A percentile compares a stretch with the other conserved stretches of the same genome.
Conservation (phyloP, 2,888 invertebrate genomes). For the Marasmarcha lunaedactyla region DNA sequence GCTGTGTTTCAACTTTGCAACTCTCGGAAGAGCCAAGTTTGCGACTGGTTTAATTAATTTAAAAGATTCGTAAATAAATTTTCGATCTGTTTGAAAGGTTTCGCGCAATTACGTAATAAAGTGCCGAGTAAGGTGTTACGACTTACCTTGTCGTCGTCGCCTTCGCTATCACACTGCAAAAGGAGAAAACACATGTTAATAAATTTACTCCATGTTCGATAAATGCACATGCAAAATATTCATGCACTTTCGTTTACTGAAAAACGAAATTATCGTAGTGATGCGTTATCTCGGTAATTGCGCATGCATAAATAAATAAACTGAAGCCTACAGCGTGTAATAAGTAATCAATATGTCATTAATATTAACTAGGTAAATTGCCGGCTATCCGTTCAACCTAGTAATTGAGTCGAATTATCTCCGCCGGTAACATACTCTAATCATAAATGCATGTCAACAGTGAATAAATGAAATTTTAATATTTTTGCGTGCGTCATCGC, state of each 20-base stretch:
- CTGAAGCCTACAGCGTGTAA: neutral
- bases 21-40: constrained; percentile 37
- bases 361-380: constrained; percentile 1
- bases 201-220: constrained; percentile 12
- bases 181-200: constrained; percentile 39
- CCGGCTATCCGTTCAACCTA: neutral
- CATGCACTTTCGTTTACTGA: constrained; percentile 8
- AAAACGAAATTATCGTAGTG: neutral
- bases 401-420: neutral
- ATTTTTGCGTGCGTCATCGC: neutral
- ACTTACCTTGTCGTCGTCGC: constrained; percentile 91
- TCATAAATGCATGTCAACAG: neutral
- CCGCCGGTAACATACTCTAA: neutral
- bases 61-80: constrained; percentile 21
- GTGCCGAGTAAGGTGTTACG: constrained; percentile 6
- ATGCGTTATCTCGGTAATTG: neutral
- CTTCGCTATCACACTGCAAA: constrained; percentile 94
- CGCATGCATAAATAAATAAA: constrained; percentile 1
- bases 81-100: too few species aligned
- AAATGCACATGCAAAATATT: constrained; percentile 8
- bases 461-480: neutral
- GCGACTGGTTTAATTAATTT: constrained; percentile 52
- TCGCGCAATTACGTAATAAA: neutral
- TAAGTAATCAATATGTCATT: constrained; percentile 1
- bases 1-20: constrained; percentile 52